Conservation (phyloP, 2,888 invertebrate genomes). For the Cheilosia scutellata region DNA sequence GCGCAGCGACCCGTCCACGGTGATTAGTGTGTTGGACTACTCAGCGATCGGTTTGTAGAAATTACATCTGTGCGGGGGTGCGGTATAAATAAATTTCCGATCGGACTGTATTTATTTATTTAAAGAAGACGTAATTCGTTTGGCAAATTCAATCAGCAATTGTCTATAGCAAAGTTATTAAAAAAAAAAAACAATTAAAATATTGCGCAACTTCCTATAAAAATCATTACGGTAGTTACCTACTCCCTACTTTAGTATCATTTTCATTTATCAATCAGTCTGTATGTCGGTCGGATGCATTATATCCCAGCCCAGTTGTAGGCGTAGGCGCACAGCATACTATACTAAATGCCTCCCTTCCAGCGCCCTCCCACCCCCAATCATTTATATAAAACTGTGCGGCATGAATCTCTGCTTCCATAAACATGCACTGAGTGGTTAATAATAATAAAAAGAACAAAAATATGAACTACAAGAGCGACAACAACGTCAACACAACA, state of each 20-base stretch:
- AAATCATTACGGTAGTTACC: not conserved
- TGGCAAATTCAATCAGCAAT: too few species aligned
- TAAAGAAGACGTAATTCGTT: too few species aligned
- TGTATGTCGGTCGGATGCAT: conserved; percentile 6
- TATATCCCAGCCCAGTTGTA: not conserved
- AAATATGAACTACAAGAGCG: conserved; percentile 26
- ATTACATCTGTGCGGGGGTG: too few species aligned
- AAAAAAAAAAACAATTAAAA: not conserved
- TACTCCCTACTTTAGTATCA: not conserved
- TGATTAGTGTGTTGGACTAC: too few species aligned
- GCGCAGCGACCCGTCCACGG: too few species aligned
- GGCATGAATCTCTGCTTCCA: conserved; percentile 29
- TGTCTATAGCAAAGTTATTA: too few species aligned
- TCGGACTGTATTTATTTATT: too few species aligned
- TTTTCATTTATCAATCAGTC: conserved; percentile 21
- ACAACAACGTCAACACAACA: conserved; percentile 37
- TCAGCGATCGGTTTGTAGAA: too few species aligned
- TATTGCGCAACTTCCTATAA: not conserved
- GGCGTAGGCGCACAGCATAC: conserved; percentile 18
- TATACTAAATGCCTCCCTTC: conserved; percentile 7
- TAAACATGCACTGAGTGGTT: conserved; percentile 39
- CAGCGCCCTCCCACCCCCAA: not conserved
- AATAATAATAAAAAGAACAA: conserved; percentile 37
- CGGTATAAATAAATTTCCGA: too few species aligned
- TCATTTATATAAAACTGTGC: conserved; percentile 8